Evolutionary conservation across 2,888 invertebrate species (phyloP).

Genomic region (Ditula angustiorana): DNA sequence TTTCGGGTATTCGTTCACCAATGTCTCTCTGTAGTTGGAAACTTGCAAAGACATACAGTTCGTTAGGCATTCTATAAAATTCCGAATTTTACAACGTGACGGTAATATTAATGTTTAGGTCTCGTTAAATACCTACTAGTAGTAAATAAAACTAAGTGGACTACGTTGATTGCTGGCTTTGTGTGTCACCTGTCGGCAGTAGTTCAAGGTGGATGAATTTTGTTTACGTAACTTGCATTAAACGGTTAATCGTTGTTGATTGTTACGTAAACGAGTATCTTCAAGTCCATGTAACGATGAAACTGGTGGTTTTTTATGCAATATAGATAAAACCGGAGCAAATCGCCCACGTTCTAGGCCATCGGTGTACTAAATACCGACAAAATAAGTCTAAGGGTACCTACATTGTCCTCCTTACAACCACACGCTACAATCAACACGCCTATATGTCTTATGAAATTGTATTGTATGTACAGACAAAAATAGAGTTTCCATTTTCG

Average conservation of each 20-base stretch:
- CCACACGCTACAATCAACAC: neutral
- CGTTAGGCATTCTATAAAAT: neutral
- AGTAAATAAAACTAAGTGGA: no score
- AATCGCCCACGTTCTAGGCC: neutral
- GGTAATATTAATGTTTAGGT: no score
- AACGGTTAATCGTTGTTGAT: conserved; percentile 2
- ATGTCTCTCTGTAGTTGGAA: no score
- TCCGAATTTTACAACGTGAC: neutral
- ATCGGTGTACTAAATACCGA: neutral
- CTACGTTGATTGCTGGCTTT: conserved; percentile 12
- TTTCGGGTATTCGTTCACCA: no score
- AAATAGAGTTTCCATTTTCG: conserved; percentile 4
- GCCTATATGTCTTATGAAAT: neutral
- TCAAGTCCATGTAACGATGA: conserved; percentile 16
- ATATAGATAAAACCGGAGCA: conserved; percentile 4
- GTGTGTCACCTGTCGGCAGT: conserved; percentile 18
- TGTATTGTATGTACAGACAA: neutral
- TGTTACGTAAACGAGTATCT: conserved; percentile 29
- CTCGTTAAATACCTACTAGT: neutral
- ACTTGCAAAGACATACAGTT: no score
- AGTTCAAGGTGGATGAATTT: conserved; percentile 35
- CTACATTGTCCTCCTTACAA: conserved; percentile 1
- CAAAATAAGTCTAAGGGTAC: conserved; percentile 14
- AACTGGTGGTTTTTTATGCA: neutral
- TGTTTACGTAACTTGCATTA: conserved; percentile 22